Evolutionary conservation across 2,888 invertebrate genomes (phyloP).

Genomic region (Serrognathus titanus): DNA sequence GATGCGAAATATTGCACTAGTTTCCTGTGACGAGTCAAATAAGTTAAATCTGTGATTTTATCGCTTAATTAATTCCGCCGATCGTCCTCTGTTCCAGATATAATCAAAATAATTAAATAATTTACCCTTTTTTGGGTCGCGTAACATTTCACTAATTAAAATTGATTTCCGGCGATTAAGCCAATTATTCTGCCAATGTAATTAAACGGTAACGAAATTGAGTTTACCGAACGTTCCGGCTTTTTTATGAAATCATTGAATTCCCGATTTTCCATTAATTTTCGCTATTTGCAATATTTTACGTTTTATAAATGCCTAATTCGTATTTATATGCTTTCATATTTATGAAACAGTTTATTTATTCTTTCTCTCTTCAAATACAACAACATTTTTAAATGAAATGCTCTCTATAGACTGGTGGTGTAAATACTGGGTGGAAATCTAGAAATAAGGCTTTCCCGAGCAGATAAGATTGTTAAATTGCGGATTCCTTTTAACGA

Average conservation of each 20-base stretch:
- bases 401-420: too few relatives aligned
- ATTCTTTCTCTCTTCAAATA: too few relatives aligned
- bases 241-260: neutral
- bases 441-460: neutral
- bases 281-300: too few relatives aligned
- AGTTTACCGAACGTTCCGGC: neutral
- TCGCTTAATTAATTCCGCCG: neutral
- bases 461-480: conserved; percentile 32
- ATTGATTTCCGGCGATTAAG: conserved; percentile 7
- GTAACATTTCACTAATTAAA: conserved; percentile 6
- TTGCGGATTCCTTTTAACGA: conserved; percentile 30
- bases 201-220: conserved; percentile 7
- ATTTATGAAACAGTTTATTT: too few relatives aligned
- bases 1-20: too few relatives aligned
- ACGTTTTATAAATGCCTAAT: too few relatives aligned
- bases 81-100: neutral
- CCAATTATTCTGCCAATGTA: conserved; percentile 1
- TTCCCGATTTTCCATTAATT: too few relatives aligned
- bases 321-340: too few relatives aligned
- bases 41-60: too few relatives aligned
- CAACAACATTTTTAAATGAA: too few relatives aligned
- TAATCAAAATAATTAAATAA: conserved; percentile 1
- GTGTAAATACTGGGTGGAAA: too few relatives aligned
- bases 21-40: too few relatives aligned
- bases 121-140: neutral